Conservation (phyloP, 1,140 invertebrate species). For the Bombus picipes region DNA sequence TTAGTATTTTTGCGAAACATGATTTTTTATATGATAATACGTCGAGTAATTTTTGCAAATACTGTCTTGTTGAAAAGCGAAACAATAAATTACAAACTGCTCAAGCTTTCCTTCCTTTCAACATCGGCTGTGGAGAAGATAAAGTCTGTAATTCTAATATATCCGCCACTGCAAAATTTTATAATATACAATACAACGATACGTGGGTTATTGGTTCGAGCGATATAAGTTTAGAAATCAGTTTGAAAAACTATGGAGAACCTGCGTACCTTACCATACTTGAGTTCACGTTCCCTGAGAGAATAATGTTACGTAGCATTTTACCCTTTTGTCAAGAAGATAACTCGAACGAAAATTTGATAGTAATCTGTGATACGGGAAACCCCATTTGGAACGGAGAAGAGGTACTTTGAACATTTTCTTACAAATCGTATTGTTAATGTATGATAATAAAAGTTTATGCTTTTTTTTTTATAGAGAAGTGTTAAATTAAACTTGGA, state of each 20-base stretch:
- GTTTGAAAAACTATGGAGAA: conserved; percentile 75
- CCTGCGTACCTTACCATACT: conserved; percentile 76
- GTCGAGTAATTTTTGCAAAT: conserved; percentile 49
- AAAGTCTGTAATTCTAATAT: conserved; percentile 79
- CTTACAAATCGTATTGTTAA: neutral
- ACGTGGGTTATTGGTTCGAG: conserved; percentile 78
- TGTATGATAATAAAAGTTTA: neutral
- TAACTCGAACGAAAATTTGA: conserved; percentile 42
- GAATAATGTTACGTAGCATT: conserved; percentile 71
- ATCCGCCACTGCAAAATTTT: conserved; percentile 59
- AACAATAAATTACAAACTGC: conserved; percentile 27
- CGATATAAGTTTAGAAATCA: conserved; percentile 72
- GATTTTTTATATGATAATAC: conserved; percentile 28
- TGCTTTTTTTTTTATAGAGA: conserved; percentile 60
- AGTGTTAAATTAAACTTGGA: conserved; percentile 75
- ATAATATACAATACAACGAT: conserved; percentile 60
- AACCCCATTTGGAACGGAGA: conserved; percentile 68
- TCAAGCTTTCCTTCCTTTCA: conserved; percentile 74
- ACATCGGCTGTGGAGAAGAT: conserved; percentile 77
- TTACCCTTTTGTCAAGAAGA: conserved; percentile 77
- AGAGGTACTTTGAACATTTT: conserved; percentile 45
- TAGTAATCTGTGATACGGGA: conserved; percentile 66
- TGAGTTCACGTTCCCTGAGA: conserved; percentile 67
- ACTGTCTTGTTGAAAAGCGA: conserved; percentile 64
- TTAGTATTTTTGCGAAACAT: conserved; percentile 68